Percentiles rank a stretch among this genome's conserved stretches.
Evolutionary conservation across 2,888 invertebrate species (phyloP).

Genomic region (Apamea anceps): DNA sequence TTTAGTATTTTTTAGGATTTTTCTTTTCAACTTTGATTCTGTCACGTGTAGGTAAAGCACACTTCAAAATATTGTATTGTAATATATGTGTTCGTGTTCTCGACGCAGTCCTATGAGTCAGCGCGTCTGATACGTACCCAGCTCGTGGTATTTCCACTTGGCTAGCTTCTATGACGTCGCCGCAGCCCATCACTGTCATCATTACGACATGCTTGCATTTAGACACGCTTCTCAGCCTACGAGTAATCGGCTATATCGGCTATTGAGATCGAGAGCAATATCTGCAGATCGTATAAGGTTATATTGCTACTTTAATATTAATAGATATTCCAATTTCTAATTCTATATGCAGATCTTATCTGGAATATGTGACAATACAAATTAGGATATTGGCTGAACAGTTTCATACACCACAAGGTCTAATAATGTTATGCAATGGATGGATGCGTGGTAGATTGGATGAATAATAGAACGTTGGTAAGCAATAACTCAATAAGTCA

Average conservation of each 20-base stretch:
- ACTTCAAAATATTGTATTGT: neutral
- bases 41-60: neutral
- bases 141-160: constrained; percentile 41
- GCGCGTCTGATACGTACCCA: constrained; percentile 9
- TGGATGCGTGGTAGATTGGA: neutral
- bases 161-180: constrained; percentile 36
- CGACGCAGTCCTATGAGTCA: constrained; percentile 21
- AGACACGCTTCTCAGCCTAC: constrained; percentile 46
- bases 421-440: neutral
- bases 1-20: neutral
- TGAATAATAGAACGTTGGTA: constrained; percentile 11
- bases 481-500: constrained; percentile 31
- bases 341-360: neutral
- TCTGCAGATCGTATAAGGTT: constrained; percentile 24
- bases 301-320: constrained; percentile 18
- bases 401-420: constrained; percentile 15
- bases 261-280: constrained; percentile 38
- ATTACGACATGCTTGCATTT: constrained; percentile 47
- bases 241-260: constrained; percentile 18
- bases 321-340: constrained; percentile 21
- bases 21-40: neutral
- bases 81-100: neutral
- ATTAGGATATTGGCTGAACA: constrained; percentile 1
- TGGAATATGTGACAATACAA: constrained; percentile 4
- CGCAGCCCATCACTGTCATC: constrained; percentile 20